These are phyloP conservation scores for Aeoliscus strigatus DNA, from an alignment of 2,797 vertebrate species.

Conservation along the genomic window DNA sequence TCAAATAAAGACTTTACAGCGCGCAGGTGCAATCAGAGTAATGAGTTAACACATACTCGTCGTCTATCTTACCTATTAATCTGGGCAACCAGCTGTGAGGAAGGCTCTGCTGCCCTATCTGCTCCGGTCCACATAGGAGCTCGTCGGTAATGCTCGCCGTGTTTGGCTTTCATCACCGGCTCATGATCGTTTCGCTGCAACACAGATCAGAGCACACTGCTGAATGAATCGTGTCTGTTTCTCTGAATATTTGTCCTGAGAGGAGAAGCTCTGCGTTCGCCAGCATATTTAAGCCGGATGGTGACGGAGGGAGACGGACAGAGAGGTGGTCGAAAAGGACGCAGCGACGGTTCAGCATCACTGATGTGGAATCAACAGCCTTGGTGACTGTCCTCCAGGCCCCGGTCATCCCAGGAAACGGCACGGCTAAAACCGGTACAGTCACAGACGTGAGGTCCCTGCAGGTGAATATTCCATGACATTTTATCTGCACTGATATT, in stretches of 20 bases:
- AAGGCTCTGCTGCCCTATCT: constrained; percentile 61
- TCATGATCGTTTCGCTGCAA: constrained; percentile 50
- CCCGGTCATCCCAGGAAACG: too few species aligned
- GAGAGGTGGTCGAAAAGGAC: constrained; percentile 14
- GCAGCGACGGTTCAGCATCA: not conserved
- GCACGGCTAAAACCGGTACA: not conserved
- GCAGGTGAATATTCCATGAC: constrained; percentile 52
- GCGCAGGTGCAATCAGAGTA: constrained; percentile 63
- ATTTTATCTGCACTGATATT: constrained; percentile 50
- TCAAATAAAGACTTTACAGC: constrained; percentile 59
- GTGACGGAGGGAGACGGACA: constrained; percentile 7
- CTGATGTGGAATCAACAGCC: too few species aligned
- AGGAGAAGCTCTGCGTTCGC: constrained; percentile 11
- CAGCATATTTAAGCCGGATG: constrained; percentile 10
- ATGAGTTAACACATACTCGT: constrained; percentile 71
- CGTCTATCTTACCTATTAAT: constrained; percentile 79
- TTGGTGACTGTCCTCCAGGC: not conserved
- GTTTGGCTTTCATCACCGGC: constrained; percentile 72
- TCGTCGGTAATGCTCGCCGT: constrained; percentile 40
- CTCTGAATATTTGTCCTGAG: constrained; percentile 26
- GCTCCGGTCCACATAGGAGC: constrained; percentile 54
- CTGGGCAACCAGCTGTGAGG: constrained; percentile 75
- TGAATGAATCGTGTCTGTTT: constrained; percentile 40
- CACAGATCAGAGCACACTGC: constrained; percentile 52
- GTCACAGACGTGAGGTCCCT: constrained; percentile 5